These are phyloP conservation scores for Nymphalis urticae DNA, from an alignment of 2,888 invertebrate genomes.

Conservation along the genomic window DNA sequence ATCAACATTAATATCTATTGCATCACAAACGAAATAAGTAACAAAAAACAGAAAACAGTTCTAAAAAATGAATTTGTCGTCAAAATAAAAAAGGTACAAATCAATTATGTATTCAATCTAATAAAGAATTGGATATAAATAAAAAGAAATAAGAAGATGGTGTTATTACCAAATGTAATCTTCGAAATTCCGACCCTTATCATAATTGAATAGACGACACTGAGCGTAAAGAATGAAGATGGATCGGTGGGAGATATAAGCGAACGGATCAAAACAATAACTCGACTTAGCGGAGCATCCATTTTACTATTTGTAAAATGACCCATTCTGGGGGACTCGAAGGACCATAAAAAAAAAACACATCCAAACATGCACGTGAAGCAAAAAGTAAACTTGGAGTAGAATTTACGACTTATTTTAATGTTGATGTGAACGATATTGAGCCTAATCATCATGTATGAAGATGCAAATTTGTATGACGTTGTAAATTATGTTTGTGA, in stretches of 20 bases:
- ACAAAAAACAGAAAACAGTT: background rate
- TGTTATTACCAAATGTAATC: constrained; percentile 33
- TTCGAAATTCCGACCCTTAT: constrained; percentile 39
- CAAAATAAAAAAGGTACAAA: constrained; percentile 15
- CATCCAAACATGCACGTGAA: constrained; percentile 41
- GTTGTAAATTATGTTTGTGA: constrained; percentile 41
- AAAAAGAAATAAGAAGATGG: constrained; percentile 17
- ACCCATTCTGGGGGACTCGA: constrained; percentile 49
- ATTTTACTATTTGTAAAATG: constrained; percentile 54
- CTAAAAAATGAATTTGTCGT: constrained; percentile 3
- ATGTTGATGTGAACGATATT: constrained; percentile 35
- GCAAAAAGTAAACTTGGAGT: constrained; percentile 51
- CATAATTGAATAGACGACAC: constrained; percentile 44
- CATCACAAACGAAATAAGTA: no score
- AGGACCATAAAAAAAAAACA: constrained; percentile 37
- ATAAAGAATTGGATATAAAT: constrained; percentile 24
- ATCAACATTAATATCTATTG: background rate
- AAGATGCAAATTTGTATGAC: constrained; percentile 25
- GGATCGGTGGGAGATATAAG: constrained; percentile 38
- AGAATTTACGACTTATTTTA: constrained; percentile 55
- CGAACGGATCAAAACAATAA: constrained; percentile 50
- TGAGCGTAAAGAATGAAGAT: constrained; percentile 45
- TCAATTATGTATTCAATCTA: constrained; percentile 23
- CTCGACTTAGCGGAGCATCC: constrained; percentile 40
- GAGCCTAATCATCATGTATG: constrained; percentile 18